Evolutionary conservation across 1,140 invertebrate species (phyloP).

Genomic region (Lucilia sericata): DNA sequence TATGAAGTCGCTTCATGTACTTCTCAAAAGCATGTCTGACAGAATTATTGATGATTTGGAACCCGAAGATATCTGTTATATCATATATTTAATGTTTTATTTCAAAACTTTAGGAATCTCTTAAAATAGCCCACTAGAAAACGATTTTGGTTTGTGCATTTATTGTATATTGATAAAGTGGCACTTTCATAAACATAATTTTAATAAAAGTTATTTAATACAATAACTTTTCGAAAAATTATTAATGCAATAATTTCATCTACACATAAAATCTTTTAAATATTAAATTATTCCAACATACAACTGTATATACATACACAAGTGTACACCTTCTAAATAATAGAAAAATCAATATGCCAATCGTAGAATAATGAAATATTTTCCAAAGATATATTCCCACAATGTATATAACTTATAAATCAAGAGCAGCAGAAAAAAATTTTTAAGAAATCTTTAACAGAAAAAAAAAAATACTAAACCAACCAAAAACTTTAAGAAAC

Average conservation of each 20-base stretch:
- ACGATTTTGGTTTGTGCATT: too few species aligned
- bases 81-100: too few species aligned
- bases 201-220: constrained; percentile 11
- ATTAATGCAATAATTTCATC: constrained; percentile 14
- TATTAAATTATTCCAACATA: neutral
- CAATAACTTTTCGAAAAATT: neutral
- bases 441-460: neutral
- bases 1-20: too few species aligned
- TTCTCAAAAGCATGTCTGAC: too few species aligned
- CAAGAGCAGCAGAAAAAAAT: constrained; percentile 35
- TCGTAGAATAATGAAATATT: constrained; percentile 36
- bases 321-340: neutral
- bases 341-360: constrained; percentile 7
- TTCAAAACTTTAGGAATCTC: too few species aligned
- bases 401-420: constrained; percentile 39
- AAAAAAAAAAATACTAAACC: constrained; percentile 8
- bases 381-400: constrained; percentile 29
- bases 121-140: too few species aligned
- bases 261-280: constrained; percentile 11
- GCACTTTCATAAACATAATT: neutral
- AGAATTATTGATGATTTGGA: too few species aligned
- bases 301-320: neutral
- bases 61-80: too few species aligned
- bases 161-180: too few species aligned
- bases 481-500: constrained; percentile 33